Evolutionary conservation across 2,797 vertebrate genomes (phyloP).

Genomic region (Xiphorhynchus erythropygius): DNA sequence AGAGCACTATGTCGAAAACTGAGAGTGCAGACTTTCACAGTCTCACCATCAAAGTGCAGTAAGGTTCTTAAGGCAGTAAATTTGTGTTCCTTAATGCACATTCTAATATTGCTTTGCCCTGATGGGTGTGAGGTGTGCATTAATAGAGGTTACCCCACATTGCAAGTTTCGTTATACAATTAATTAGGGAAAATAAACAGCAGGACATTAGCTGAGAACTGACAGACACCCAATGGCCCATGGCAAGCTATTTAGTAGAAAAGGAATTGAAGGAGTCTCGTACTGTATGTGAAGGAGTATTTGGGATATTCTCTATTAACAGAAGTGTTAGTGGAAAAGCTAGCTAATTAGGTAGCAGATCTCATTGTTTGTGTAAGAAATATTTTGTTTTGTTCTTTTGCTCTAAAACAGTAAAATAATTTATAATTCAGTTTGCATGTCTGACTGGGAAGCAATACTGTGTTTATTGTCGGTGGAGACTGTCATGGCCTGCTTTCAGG

Average conservation of each 20-base stretch:
- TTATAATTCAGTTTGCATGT: neutral
- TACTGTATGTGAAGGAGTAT: neutral
- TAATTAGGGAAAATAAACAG: neutral
- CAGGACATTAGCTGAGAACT: neutral
- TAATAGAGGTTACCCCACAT: neutral
- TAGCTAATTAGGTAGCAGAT: neutral
- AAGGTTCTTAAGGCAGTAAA: neutral
- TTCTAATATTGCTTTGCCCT: neutral
- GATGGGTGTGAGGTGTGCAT: neutral
- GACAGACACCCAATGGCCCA: accelerated
- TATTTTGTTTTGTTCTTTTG: neutral
- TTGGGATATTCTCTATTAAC: neutral
- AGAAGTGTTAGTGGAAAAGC: neutral
- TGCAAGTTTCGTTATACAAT: neutral
- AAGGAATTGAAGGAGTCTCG: neutral
- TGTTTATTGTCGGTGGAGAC: neutral
- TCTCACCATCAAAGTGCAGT: neutral
- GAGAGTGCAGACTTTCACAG: neutral
- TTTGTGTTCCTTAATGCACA: neutral
- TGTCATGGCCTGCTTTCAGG: neutral
- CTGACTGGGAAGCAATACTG: neutral
- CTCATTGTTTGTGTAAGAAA: neutral
- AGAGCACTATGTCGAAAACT: accelerated
- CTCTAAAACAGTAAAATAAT: neutral
- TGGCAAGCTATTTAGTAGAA: neutral